Percentiles rank a stretch among this genome's conserved stretches.
Evolutionary conservation across 2,888 invertebrate species (phyloP).

Genomic region (Mythimna albipuncta): DNA sequence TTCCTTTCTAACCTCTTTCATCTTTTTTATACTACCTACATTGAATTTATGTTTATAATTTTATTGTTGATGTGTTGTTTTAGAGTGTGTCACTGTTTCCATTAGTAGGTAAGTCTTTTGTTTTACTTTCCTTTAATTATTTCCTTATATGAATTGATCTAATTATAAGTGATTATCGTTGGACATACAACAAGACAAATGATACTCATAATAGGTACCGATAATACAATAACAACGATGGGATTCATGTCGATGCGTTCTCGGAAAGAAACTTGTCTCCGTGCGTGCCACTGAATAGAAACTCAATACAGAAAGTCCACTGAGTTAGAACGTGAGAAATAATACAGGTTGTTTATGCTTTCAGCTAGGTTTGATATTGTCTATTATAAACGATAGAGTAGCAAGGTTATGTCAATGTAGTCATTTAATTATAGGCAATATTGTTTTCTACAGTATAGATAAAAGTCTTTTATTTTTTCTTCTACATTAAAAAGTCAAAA

Average conservation of each 20-base stretch:
- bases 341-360: too few relatives aligned
- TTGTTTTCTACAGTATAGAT: too few relatives aligned
- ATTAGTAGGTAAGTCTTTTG: conserved; percentile 10
- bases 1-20: too few relatives aligned
- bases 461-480: too few relatives aligned
- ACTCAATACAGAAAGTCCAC: conserved; percentile 4
- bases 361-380: too few relatives aligned
- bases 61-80: neutral
- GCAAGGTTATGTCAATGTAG: too few relatives aligned
- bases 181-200: conserved; percentile 13
- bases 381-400: too few relatives aligned
- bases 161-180: conserved; percentile 29
- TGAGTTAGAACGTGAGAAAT: too few relatives aligned
- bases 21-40: neutral
- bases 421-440: too few relatives aligned
- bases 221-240: conserved; percentile 25
- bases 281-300: neutral
- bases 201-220: neutral
- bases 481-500: too few relatives aligned
- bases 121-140: conserved; percentile 15
- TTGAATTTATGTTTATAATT: neutral
- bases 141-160: conserved; percentile 25
- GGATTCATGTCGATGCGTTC: conserved; percentile 21
- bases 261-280: conserved; percentile 28
- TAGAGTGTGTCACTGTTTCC: neutral